Conservation (phyloP, 2,797 vertebrate genomes). For the Sebastes taczanowskii region DNA sequence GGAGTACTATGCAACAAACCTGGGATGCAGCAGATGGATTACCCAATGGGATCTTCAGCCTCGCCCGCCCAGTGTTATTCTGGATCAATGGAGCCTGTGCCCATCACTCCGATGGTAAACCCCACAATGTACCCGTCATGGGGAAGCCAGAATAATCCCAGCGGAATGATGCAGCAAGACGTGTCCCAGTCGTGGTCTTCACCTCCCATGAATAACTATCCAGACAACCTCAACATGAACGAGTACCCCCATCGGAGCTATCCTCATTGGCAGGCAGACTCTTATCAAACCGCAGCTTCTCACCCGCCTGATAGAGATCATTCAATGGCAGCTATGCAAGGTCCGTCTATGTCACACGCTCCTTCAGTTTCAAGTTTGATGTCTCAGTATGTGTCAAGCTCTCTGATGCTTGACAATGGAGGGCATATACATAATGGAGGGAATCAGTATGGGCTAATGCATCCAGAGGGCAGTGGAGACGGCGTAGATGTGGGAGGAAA, state of each 20-base stretch:
- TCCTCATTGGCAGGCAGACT: slow-evolving; percentile 76
- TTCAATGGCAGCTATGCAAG: slow-evolving; percentile 66
- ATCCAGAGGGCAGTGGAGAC: slow-evolving; percentile 67
- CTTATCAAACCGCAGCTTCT: slow-evolving; percentile 72
- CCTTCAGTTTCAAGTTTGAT: slow-evolving; percentile 82
- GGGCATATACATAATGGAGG: slow-evolving; percentile 83
- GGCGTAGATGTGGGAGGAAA: slow-evolving; percentile 67
- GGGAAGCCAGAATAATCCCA: slow-evolving; percentile 84
- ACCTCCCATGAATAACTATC: slow-evolving; percentile 80
- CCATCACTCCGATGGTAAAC: slow-evolving; percentile 88
- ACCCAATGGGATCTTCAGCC: slow-evolving; percentile 82
- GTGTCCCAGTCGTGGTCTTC: slow-evolving; percentile 87
- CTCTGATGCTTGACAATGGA: slow-evolving; percentile 83
- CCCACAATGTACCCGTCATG: slow-evolving; percentile 88
- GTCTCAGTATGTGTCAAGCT: slow-evolving; percentile 86
- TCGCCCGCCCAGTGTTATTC: slow-evolving; percentile 80
- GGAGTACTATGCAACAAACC: slow-evolving; percentile 83
- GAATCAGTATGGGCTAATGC: slow-evolving; percentile 78
- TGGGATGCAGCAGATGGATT: slow-evolving; percentile 82
- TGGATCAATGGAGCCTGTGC: slow-evolving; percentile 87
- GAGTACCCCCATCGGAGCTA: slow-evolving; percentile 78
- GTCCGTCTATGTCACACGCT: slow-evolving; percentile 50
- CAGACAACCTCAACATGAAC: slow-evolving; percentile 77
- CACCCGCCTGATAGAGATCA: slow-evolving; percentile 75
- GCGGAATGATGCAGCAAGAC: slow-evolving; percentile 87